Base-by-base conservation (phyloP, 2,888 invertebrate species). In the Halictus quadricinctus region DNA sequence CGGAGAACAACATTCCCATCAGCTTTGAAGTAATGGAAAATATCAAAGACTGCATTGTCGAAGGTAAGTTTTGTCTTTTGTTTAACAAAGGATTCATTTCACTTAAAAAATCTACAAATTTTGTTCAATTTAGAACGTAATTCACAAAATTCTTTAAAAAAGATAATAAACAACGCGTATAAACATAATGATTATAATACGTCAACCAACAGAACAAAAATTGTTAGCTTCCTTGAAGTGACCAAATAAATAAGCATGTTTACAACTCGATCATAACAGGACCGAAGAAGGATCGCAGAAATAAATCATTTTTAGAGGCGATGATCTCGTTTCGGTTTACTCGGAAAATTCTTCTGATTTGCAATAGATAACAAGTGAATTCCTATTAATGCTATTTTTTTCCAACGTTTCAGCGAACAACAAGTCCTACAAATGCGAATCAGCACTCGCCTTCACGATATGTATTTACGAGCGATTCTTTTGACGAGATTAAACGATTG, bases 381-480 rank as follows among this genome's bases (percentile, higher is more conserved):
- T 29, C 29, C 15, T 64, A 15, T 18, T 29, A 29, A 0, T 7
- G 0, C 15, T 29, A 64, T 6, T 8, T 3, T 64, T 15, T 29
- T 29, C 18, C 3, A 36, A 60, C 46, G 43, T 85, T 85, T 36
- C 72, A 85, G 84, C 76, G 43, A 69, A 76, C 36, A 8, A 21
- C 18, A 18, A 69, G 18, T 13, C 36, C 1, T 60, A 85, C 5
- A 70, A 48, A 0, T 85, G 85, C 48, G 25, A 50, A 6, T 8
- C 36, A 0, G 79, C 48, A 2, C 41, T 64, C 15, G 2, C 3
- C 7, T 79, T 84, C 54, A 3, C 72, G 0, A 13, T 2, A 1
- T 85, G 85, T 13, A 18, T 43, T 1, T 36, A 1, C 3, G 64
- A 64, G 2, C 46, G 36, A 25, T 36, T 6, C 12, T 13, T 60